phyloP scores from a whole-genome alignment of 2,888 invertebrate genomes.

The Cepaea hortensis region DNA sequence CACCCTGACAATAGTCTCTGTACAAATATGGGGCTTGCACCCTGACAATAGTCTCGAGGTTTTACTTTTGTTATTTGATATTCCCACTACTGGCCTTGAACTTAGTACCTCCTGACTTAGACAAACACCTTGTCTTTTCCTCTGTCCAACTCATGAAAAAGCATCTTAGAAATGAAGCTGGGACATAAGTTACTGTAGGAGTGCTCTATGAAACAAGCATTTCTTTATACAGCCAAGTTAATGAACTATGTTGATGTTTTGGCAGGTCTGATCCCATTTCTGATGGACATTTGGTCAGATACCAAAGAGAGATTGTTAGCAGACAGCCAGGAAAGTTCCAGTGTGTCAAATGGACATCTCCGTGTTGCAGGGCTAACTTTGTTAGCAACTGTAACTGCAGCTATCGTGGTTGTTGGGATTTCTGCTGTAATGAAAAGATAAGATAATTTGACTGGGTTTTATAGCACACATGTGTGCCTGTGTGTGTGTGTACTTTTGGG shows the following conservation, averaged over 20 bases:
- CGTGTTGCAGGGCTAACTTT: background rate
- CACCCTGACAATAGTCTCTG: no score
- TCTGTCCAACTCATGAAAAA: no score
- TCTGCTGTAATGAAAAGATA: background rate
- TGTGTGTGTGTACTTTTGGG: no score
- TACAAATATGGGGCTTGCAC: no score
- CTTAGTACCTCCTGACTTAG: no score
- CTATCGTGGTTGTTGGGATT: background rate
- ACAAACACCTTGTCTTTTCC: no score
- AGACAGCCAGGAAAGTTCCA: background rate
- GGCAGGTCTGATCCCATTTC: conserved; percentile 30
- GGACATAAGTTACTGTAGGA: conserved; percentile 57
- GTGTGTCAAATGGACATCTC: background rate
- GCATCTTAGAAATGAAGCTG: no score
- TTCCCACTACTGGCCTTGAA: no score
- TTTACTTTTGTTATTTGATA: no score
- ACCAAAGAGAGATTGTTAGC: conserved; percentile 16
- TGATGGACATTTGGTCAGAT: conserved; percentile 23
- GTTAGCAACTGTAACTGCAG: background rate
- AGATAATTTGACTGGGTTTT: background rate
- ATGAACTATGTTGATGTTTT: background rate
- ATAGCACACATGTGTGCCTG: no score
- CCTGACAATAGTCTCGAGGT: no score
- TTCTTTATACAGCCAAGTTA: background rate
- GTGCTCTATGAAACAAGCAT: background rate